A percentile compares a stretch with the other conserved stretches of the same genome.
Evolutionary conservation across 2,888 invertebrate genomes (phyloP).

Genomic region (Apamea monoglypha): DNA sequence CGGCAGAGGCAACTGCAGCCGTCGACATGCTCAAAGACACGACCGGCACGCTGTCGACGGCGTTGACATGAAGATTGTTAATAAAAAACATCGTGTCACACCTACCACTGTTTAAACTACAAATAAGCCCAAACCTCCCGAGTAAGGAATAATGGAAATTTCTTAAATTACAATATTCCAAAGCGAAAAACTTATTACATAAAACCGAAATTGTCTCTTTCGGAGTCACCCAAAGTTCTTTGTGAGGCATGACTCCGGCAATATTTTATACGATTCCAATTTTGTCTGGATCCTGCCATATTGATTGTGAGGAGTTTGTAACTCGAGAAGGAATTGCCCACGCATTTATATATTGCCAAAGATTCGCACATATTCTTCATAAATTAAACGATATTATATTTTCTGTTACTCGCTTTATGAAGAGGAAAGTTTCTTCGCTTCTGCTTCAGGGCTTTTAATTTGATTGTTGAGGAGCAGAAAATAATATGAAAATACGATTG

Average conservation of each 20-base stretch:
- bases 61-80: background rate
- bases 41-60: no score
- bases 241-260: constrained; percentile 60
- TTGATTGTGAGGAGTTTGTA: constrained; percentile 56
- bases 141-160: constrained; percentile 61
- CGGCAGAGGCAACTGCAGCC: no score
- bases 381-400: constrained; percentile 51
- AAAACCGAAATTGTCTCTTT: constrained; percentile 64
- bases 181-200: constrained; percentile 63
- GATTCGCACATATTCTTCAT: constrained; percentile 40
- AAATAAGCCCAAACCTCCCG: constrained; percentile 30
- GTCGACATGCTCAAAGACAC: background rate
- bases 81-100: background rate
- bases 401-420: constrained; percentile 23
- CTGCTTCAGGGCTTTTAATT: constrained; percentile 32
- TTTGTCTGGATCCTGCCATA: constrained; percentile 54
- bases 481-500: constrained; percentile 1
- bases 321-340: constrained; percentile 39
- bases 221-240: constrained; percentile 62
- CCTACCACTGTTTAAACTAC: constrained; percentile 32
- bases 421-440: constrained; percentile 32
- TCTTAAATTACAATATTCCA: constrained; percentile 64
- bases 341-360: constrained; percentile 41
- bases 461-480: constrained; percentile 7
- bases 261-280: constrained; percentile 66